phyloP scores from a whole-genome alignment of 2,113 vertebrate species.

The Microtus ochrogaster region DNA sequence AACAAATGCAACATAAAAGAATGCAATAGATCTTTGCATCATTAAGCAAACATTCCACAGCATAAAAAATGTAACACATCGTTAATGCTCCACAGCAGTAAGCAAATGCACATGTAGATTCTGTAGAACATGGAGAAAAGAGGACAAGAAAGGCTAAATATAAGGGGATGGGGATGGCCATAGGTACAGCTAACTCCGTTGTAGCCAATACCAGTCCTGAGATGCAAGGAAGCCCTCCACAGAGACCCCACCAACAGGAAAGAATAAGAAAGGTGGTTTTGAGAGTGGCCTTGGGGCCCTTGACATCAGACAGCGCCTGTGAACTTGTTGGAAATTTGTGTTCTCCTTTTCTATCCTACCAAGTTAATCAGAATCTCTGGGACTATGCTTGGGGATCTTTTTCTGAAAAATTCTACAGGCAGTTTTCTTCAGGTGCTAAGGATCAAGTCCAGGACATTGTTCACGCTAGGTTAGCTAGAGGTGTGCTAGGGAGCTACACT shows the following conservation, averaged over 20 bases:
- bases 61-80: neutral
- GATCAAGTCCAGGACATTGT: neutral
- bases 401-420: neutral
- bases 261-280: neutral
- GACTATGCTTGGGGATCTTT: neutral
- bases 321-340: neutral
- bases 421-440: neutral
- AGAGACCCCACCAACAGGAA: neutral
- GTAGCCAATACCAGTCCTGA: too few relatives aligned
- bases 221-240: too few relatives aligned
- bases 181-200: too few relatives aligned
- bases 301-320: neutral
- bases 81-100: neutral
- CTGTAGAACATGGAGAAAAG: neutral
- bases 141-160: too few relatives aligned
- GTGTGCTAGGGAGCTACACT: neutral
- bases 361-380: slow-evolving; percentile 27
- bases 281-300: too few relatives aligned
- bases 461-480: neutral
- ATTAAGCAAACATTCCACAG: neutral
- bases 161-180: too few relatives aligned
- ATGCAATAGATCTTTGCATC: neutral
- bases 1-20: neutral
- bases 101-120: neutral
- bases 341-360: neutral